Percentiles rank a stretch among this genome's conserved stretches.
These are phyloP conservation scores for Eptesicus fuscus DNA, from an alignment of 2,113 vertebrate genomes.

Conservation along the genomic window DNA sequence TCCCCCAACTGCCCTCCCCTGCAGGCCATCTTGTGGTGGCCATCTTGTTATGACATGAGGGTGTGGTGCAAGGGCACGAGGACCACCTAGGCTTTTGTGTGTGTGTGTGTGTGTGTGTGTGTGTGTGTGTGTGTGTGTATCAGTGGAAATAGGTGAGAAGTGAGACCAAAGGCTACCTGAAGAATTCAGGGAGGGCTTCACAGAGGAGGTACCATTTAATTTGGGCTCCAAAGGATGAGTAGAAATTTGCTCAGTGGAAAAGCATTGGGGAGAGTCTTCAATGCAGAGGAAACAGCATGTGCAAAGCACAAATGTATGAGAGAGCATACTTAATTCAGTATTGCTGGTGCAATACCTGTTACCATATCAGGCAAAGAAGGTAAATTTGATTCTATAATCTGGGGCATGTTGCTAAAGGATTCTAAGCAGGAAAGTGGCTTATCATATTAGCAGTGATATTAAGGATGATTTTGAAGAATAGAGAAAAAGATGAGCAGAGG, in stretches of 20 bases:
- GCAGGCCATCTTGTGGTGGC: no score
- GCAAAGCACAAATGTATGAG: not conserved
- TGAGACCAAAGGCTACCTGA: not conserved
- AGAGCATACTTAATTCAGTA: not conserved
- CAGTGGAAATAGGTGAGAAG: not conserved
- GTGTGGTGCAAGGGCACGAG: no score
- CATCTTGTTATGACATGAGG: no score
- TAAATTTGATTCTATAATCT: not conserved
- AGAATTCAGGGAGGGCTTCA: not conserved
- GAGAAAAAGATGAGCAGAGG: not conserved
- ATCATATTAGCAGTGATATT: not conserved
- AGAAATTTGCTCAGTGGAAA: conserved; percentile 1
- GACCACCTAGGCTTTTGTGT: no score
- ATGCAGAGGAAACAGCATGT: not conserved
- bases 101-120: no score
- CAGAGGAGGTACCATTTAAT: not conserved
- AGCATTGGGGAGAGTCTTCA: not conserved
- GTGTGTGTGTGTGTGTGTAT: not conserved
- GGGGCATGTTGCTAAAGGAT: not conserved
- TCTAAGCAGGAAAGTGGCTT: conserved; percentile 4
- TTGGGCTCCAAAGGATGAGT: not conserved
- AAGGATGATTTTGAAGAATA: not conserved
- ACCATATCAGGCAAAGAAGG: not conserved
- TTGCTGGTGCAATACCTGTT: not conserved
- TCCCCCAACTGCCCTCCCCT: no score